A percentile compares a stretch with the other conserved stretches of the same genome.
phyloP scores from a whole-genome alignment of 2,797 vertebrate genomes.

The Periparus ater region DNA sequence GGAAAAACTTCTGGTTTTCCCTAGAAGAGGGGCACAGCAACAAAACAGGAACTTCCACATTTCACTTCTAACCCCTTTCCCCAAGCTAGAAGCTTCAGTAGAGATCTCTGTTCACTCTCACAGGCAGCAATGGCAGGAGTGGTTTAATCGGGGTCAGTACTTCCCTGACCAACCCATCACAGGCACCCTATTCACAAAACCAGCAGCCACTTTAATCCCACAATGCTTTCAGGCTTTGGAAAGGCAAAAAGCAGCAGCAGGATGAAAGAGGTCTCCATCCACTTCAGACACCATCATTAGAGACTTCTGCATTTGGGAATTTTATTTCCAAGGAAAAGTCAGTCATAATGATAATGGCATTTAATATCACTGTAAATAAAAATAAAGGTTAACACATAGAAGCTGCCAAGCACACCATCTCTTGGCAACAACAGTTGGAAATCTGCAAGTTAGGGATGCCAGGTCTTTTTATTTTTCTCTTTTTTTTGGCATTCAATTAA shows the following conservation, averaged over 20 bases:
- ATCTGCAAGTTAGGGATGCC: not conserved
- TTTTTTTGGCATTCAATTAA: not conserved
- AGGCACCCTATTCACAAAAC: not conserved
- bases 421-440: not conserved
- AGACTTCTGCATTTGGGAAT: not conserved
- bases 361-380: not conserved
- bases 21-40: not conserved
- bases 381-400: not conserved
- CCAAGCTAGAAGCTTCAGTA: not conserved
- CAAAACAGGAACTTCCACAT: not conserved
- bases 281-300: not conserved
- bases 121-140: not conserved
- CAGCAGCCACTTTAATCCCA: not conserved
- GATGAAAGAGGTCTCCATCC: not conserved
- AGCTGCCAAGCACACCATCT: not conserved
- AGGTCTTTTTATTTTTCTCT: not conserved
- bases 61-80: not conserved
- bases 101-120: not conserved
- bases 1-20: not conserved
- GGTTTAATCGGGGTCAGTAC: not conserved
- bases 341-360: not conserved
- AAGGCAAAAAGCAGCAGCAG: not conserved
- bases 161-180: not conserved
- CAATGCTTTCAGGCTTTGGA: not conserved
- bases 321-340: not conserved